These are phyloP conservation scores for Trichogramma evanescens DNA, from an alignment of 2,888 invertebrate genomes.

Conservation along the genomic window DNA sequence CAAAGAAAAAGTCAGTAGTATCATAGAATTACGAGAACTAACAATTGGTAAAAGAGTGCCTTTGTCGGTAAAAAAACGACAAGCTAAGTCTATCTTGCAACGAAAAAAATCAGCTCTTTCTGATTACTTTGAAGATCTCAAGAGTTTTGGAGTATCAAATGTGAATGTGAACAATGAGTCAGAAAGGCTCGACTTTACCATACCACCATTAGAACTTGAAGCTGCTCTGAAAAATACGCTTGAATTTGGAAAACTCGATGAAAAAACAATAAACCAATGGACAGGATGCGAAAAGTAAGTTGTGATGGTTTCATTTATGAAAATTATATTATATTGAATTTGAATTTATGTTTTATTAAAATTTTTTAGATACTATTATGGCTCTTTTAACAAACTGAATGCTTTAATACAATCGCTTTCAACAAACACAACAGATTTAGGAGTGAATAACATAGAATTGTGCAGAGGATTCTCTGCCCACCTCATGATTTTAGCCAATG, in stretches of 20 bases:
- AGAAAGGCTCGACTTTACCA: constrained; percentile 57
- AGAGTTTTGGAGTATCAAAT: constrained; percentile 71
- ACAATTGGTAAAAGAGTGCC: constrained; percentile 52
- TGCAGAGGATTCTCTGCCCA: constrained; percentile 80
- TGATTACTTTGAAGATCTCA: constrained; percentile 76
- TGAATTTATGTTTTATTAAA: background rate
- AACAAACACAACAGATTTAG: constrained; percentile 71
- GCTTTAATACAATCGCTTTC: constrained; percentile 57
- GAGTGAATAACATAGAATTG: constrained; percentile 72
- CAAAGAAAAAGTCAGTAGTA: constrained; percentile 60
- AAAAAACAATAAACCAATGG: constrained; percentile 58
- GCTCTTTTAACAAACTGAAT: constrained; percentile 63
- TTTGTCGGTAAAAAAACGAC: constrained; percentile 69
- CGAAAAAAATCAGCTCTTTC: constrained; percentile 79
- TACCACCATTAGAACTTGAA: constrained; percentile 65
- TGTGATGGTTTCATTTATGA: background rate
- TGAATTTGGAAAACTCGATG: constrained; percentile 43
- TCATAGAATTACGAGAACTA: constrained; percentile 60
- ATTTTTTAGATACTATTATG: constrained; percentile 51
- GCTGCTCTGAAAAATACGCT: constrained; percentile 55
- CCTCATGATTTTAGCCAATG: constrained; percentile 61
- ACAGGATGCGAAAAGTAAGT: constrained; percentile 63
- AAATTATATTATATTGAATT: background rate
- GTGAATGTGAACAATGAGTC: constrained; percentile 38
- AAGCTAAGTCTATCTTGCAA: constrained; percentile 73